These are phyloP conservation scores for Ctenicera cuprea DNA, from an alignment of 2,888 invertebrate species.

Conservation along the genomic window DNA sequence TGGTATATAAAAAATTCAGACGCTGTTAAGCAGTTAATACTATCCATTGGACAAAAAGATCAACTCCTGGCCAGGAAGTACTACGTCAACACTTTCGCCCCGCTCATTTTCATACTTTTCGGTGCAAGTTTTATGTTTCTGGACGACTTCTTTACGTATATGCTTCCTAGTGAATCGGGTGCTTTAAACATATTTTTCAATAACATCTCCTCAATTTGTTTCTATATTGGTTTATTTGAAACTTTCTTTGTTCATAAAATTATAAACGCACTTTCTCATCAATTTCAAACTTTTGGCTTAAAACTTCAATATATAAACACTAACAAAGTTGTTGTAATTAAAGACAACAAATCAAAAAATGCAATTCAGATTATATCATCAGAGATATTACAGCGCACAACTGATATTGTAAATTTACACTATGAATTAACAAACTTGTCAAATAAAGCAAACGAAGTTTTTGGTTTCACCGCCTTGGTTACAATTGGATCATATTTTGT, in stretches of 20 bases:
- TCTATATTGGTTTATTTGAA: neutral
- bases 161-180: too few relatives aligned
- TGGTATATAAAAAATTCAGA: too few relatives aligned
- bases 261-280: neutral
- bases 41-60: too few relatives aligned
- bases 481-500: conserved; percentile 27
- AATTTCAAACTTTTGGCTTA: neutral
- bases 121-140: too few relatives aligned
- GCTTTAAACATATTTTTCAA: neutral
- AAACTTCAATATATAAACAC: neutral
- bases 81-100: too few relatives aligned
- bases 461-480: conserved; percentile 32
- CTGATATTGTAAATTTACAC: conserved; percentile 24
- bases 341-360: neutral
- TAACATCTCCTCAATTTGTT: neutral
- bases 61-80: too few relatives aligned
- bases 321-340: neutral
- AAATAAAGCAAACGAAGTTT: conserved; percentile 35
- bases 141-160: too few relatives aligned
- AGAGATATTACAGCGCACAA: neutral
- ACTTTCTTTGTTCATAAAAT: neutral
- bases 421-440: conserved; percentile 37
- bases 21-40: too few relatives aligned
- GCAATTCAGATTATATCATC: neutral
- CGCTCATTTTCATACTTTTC: too few relatives aligned